phyloP scores from a whole-genome alignment of 1,140 invertebrate genomes.

The Papilio xuthus region DNA sequence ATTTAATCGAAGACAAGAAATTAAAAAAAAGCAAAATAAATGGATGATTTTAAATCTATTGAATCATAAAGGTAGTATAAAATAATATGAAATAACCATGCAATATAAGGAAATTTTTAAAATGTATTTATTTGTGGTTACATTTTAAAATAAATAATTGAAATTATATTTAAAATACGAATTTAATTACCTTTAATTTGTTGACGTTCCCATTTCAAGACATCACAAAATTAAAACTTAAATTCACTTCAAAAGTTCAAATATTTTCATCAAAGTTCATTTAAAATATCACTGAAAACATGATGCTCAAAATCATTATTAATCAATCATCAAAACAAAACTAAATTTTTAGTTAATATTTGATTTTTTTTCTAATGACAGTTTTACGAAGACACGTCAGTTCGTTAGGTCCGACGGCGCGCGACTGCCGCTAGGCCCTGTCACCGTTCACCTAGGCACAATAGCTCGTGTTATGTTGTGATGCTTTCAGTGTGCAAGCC shows the following conservation, averaged over 20 bases:
- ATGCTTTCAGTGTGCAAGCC: slow-evolving; percentile 14
- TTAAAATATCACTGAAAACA: background rate
- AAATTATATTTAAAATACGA: background rate
- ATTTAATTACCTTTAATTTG: background rate
- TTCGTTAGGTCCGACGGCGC: background rate
- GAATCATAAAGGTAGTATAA: too few species aligned
- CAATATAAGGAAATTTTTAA: background rate
- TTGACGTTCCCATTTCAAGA: background rate
- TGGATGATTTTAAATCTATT: too few species aligned
- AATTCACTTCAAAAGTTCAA: background rate
- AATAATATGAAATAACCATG: background rate
- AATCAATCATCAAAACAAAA: background rate
- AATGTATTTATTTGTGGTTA: background rate
- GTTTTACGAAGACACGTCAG: background rate
- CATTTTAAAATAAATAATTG: background rate
- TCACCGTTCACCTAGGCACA: slow-evolving; percentile 21
- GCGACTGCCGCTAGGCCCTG: background rate
- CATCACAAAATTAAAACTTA: background rate
- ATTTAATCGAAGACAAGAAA: too few species aligned
- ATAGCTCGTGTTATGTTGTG: slow-evolving; percentile 19
- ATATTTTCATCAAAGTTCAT: background rate
- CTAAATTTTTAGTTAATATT: too few species aligned
- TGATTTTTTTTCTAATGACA: too few species aligned
- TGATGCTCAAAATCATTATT: background rate
- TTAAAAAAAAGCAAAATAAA: too few species aligned